Evolutionary conservation across 2,888 invertebrate species (phyloP), one percentile per base, ranked within the genome.

Genomic region (Hydrotaea diabolus): DNA sequence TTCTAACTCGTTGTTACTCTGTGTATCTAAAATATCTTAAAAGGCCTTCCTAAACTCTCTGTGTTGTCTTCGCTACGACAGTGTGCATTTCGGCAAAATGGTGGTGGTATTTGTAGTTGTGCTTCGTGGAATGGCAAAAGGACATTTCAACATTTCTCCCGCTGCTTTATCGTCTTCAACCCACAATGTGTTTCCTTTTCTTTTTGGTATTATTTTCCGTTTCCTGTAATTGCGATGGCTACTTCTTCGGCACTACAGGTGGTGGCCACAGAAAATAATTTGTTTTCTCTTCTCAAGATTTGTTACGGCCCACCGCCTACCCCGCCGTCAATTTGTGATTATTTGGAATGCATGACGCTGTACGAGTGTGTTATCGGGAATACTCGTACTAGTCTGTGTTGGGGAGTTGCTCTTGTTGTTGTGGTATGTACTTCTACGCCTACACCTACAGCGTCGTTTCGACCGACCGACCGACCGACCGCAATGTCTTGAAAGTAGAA

Each of bases 141-240:
- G 15, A 43, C 23, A 69, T 43, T 66, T 39, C 43, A 39, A 66
- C 43, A 66, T 19, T 43, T 66, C 13, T 46, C 1, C 39, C 19
- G 15, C 39, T 62, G 66, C 13, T 69, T 69, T 19, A 39, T 23
- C 2, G 19, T 21, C 7, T 59, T 59, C 39, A 8, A 2, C 26
- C 15, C 31, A 21, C 21, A 17, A 9, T 64, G 36, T 31, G 2
- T 31, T 31, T 39, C 7, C 57, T 19, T 2, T 11, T 57, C 8
- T 19, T 23, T n/a, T 26, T 39, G n/a, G 64, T 64, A 64, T 64
- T 36, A 11, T 64, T 57, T n/a, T 39, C 66, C 66, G 66, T 19
- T 46, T 69, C 43, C 46, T 46, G 69, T 69, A 15, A 46, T 69
- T 69, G 46, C 19, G 43, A 46, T 46, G 21, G 23, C 46, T 46